Base-by-base conservation (phyloP, 1,140 invertebrate genomes). In the Branchinecta lynchi region DNA sequence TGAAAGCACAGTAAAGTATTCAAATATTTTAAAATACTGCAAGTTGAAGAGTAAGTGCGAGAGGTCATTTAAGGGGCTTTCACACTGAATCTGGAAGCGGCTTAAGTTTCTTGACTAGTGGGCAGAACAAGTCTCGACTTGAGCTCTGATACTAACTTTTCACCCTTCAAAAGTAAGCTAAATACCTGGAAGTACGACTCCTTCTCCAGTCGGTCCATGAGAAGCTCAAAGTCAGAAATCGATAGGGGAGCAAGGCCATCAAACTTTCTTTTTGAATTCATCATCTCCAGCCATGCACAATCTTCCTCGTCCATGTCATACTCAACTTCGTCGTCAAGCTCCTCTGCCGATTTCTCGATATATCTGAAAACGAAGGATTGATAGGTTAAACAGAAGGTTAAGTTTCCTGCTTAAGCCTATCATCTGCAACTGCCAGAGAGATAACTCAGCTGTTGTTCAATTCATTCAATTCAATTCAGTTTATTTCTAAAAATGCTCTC, bases 291-390 rank as follows among this genome's bases (percentile, higher is more conserved):
- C 94, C 93, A 97, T 0, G 90, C 90, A 66, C 89, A 89, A 76
- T 97, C 94, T 80, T 98, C 94, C 79, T 97, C 95, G 79, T 98
- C 96, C 72, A 98, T 87, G 82, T 98, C 95, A 84, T 98, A 98
- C 77, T 98, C 95, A 5, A 98, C 85, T 80, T 88, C 86, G 75
- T 92, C 89, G 81, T 97, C 93, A 65, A 97, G 80, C 78, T 98
- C 94, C 78, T 98, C 94, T 7, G 86, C 85, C 66, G 90, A 91
- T 75, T 93, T 92, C 78, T 98, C 95, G 77, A 97, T 95, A 78
- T 95, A 97, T 73, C 90, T 82, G 72, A 78, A 60, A 60, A 3
- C 17, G 17, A 20, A 60, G 17, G 32, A 32, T 32, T 32, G 32
- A 32, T 32, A 32, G 32, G 32, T 32, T 32, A 32, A 32, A 32